Evolutionary conservation across 2,113 vertebrate species (phyloP).

Genomic region (Oreotrochilus melanogaster): DNA sequence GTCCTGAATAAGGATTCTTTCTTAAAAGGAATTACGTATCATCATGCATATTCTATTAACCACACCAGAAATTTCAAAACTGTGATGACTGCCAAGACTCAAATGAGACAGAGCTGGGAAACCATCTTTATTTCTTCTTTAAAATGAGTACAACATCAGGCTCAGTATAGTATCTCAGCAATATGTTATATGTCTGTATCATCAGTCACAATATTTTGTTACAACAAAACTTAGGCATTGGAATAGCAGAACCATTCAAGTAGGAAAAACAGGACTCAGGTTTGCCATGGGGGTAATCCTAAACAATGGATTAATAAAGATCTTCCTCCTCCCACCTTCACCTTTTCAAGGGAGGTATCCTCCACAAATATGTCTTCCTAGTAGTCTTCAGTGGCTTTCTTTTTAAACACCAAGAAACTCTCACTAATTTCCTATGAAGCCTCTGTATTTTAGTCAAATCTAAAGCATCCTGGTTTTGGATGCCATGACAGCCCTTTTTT

Average conservation of each 20-base stretch:
- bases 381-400: background rate
- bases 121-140: background rate
- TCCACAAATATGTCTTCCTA: background rate
- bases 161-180: background rate
- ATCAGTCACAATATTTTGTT: background rate
- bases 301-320: background rate
- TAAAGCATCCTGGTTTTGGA: background rate
- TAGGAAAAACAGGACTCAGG: background rate
- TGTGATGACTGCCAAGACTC: background rate
- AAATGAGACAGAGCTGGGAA: background rate
- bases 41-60: background rate
- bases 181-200: background rate
- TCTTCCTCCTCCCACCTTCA: background rate
- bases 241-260: background rate
- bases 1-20: background rate
- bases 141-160: background rate
- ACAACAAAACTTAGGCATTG: background rate
- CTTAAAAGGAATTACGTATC: background rate
- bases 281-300: background rate
- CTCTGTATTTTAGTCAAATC: background rate
- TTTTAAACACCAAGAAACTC: background rate
- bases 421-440: background rate
- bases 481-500: background rate
- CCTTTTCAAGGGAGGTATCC: background rate
- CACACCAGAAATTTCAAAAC: background rate